Percentiles rank a stretch among this genome's conserved stretches.
phyloP scores from a whole-genome alignment of 2,113 vertebrate genomes.

The Neotoma lepida region DNA sequence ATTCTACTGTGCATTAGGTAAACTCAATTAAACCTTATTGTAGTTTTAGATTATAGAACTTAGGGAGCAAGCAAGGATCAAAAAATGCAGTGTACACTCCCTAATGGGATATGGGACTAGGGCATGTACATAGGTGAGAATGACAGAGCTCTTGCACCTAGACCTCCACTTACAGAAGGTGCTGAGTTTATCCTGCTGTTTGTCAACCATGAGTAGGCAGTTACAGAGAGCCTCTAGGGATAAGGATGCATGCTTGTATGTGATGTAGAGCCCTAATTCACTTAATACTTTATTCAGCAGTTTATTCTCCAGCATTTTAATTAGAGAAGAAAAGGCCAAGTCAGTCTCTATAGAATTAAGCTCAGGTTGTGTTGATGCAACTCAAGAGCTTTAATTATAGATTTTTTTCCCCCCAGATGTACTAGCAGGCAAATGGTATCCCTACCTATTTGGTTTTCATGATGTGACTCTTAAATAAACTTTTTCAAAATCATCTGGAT shows the following conservation, averaged over 20 bases:
- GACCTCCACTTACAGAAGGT: neutral
- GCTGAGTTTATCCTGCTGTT: neutral
- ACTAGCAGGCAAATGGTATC: neutral
- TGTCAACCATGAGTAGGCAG: neutral
- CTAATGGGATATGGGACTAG: neutral
- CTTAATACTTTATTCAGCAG: neutral
- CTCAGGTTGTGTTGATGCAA: neutral
- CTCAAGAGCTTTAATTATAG: slow-evolving; percentile 22
- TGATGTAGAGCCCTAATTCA: neutral
- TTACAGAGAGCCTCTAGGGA: slow-evolving; percentile 13
- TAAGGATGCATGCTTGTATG: neutral
- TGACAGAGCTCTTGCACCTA: neutral
- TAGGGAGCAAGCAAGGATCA: neutral
- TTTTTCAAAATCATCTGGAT: neutral
- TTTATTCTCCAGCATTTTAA: neutral
- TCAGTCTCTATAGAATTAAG: slow-evolving; percentile 10
- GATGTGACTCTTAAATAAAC: slow-evolving; percentile 29
- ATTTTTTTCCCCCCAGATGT: neutral
- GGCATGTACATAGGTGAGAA: neutral
- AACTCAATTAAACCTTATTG: slow-evolving; percentile 21
- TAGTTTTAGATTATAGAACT: slow-evolving; percentile 4
- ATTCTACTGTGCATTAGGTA: neutral
- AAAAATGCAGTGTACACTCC: neutral
- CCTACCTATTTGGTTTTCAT: slow-evolving; percentile 42
- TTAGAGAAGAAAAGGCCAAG: slow-evolving; percentile 3